phyloP scores from a whole-genome alignment of 1,140 invertebrate species.

The Gyrodactylus bullatarudis region DNA sequence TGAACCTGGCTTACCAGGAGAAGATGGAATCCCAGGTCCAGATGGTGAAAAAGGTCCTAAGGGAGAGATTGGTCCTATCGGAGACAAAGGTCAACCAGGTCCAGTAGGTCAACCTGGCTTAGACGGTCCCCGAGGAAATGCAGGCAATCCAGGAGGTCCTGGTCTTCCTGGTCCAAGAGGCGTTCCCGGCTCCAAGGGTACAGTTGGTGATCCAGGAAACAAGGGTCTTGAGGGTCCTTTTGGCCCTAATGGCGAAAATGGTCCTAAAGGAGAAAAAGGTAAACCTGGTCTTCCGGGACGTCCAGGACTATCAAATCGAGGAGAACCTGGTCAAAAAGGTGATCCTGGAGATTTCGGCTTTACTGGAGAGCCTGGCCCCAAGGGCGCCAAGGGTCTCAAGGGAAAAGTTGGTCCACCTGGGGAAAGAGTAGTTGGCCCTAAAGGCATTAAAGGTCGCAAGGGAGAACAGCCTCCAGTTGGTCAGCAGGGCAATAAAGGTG shows the following conservation, averaged over 20 bases:
- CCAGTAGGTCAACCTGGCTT: not conserved
- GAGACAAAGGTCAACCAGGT: not conserved
- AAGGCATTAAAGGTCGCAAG: too few relatives aligned
- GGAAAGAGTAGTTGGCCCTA: too few relatives aligned
- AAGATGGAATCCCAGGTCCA: not conserved
- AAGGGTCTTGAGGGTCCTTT: slow-evolving; percentile 1
- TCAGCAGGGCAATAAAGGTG: too few relatives aligned
- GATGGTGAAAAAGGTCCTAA: slow-evolving; percentile 1
- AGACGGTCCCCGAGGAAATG: not conserved
- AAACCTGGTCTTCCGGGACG: not conserved
- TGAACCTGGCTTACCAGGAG: not conserved
- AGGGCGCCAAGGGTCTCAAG: slow-evolving; percentile 1
- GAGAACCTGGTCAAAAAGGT: slow-evolving; percentile 1
- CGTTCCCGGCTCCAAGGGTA: not conserved
- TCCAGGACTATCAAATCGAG: not conserved
- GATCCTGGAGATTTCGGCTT: slow-evolving; percentile 7
- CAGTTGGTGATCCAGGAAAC: slow-evolving; percentile 5
- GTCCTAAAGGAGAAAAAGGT: not conserved
- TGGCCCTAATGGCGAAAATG: slow-evolving; percentile 5
- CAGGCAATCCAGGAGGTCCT: not conserved
- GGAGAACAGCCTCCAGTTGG: too few relatives aligned
- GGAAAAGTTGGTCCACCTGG: slow-evolving; percentile 5
- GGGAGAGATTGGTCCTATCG: not conserved
- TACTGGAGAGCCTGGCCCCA: not conserved
- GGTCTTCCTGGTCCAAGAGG: not conserved